phyloP scores from a whole-genome alignment of 2,888 invertebrate species.

The Lepidochrysops patricia region DNA sequence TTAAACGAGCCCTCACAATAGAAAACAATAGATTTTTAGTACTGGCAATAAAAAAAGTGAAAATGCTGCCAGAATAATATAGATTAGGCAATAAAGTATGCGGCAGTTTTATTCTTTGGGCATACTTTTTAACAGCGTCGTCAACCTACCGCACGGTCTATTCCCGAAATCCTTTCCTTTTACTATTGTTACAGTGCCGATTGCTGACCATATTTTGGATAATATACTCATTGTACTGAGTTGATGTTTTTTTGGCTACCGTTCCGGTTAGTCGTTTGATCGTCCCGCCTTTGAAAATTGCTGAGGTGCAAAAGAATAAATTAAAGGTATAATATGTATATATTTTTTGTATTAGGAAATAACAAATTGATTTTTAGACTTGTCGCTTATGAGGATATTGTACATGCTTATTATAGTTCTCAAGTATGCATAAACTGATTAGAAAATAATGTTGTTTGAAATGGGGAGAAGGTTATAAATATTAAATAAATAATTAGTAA shows the following conservation, averaged over 20 bases:
- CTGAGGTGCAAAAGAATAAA: not conserved
- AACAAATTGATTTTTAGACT: not conserved
- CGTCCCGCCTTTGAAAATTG: not conserved
- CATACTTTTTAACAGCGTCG: slow-evolving; percentile 1
- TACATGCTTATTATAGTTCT: no score
- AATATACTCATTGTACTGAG: slow-evolving; percentile 1
- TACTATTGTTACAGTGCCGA: not conserved
- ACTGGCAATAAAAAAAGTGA: slow-evolving; percentile 41
- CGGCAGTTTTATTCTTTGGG: slow-evolving; percentile 41
- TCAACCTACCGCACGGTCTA: slow-evolving; percentile 12
- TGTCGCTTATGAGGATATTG: no score
- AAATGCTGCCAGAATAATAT: slow-evolving; percentile 20
- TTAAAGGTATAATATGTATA: no score
- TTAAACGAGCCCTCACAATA: slow-evolving; percentile 36
- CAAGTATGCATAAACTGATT: no score
- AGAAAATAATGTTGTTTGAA: no score
- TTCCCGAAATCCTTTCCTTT: slow-evolving; percentile 13
- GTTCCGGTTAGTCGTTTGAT: slow-evolving; percentile 4
- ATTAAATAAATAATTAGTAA: no score
- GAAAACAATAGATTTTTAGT: slow-evolving; percentile 48
- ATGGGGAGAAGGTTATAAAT: no score
- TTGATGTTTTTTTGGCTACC: slow-evolving; percentile 9
- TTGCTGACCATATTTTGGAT: slow-evolving; percentile 3
- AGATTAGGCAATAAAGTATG: slow-evolving; percentile 35
- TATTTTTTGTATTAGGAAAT: not conserved